These are phyloP conservation scores for Muscicapa striata DNA, from an alignment of 2,797 vertebrate genomes.

Conservation along the genomic window DNA sequence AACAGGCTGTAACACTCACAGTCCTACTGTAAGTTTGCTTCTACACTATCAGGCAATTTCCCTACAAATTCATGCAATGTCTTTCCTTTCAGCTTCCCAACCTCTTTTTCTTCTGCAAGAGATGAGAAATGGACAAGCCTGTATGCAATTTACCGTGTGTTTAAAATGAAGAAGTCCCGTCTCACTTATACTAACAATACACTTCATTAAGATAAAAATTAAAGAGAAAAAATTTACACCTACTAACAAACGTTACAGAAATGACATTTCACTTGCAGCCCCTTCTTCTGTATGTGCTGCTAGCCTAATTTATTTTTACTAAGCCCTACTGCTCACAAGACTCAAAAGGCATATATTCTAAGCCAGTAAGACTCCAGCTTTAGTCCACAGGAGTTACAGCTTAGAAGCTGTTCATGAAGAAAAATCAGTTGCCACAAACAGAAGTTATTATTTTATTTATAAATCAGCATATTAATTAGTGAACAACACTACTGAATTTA, in stretches of 20 bases:
- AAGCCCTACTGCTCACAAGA: background rate
- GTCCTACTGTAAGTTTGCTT: background rate
- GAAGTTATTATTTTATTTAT: background rate
- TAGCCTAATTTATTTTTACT: background rate
- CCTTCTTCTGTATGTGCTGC: background rate
- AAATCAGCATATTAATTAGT: background rate
- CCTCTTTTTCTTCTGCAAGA: background rate
- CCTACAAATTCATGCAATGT: background rate
- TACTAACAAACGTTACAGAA: background rate
- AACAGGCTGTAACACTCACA: background rate
- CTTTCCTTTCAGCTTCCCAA: background rate
- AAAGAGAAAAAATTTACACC: background rate
- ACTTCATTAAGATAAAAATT: background rate
- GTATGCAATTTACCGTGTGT: rapidly evolving
- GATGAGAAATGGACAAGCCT: background rate
- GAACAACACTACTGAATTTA: background rate
- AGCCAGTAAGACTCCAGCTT: background rate
- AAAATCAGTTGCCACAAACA: background rate
- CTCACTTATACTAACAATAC: background rate
- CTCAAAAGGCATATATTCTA: background rate
- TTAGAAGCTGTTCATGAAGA: background rate
- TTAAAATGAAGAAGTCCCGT: background rate
- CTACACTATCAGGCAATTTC: background rate
- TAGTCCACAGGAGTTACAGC: background rate
- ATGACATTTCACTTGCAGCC: background rate